phyloP scores from a whole-genome alignment of 2,113 vertebrate species.

The Hassar affinis region DNA sequence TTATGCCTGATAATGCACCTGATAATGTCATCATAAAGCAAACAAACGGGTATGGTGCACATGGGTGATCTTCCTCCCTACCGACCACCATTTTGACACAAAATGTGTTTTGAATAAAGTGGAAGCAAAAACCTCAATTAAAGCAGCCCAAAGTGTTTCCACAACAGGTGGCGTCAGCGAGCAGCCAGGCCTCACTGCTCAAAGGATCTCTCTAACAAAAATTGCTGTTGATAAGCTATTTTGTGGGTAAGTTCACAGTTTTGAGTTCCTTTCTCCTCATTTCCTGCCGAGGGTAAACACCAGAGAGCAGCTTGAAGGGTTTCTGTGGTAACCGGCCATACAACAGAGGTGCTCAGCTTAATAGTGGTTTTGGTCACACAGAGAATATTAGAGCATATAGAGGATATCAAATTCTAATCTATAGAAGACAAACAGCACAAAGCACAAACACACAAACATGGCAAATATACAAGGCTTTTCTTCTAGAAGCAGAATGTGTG shows the following conservation, averaged over 20 bases:
- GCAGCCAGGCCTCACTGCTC: not conserved
- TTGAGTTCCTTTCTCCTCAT: not conserved
- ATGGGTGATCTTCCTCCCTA: not conserved
- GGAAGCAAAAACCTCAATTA: not conserved
- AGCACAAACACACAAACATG: conserved; percentile 57
- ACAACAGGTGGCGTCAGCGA: not conserved
- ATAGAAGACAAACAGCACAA: conserved; percentile 65
- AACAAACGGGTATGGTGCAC: not conserved
- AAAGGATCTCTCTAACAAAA: not conserved
- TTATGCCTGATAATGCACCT: conserved; percentile 14
- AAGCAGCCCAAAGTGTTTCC: conserved; percentile 15
- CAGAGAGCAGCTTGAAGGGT: conserved; percentile 12
- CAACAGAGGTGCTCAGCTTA: conserved; percentile 23
- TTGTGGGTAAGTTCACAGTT: conserved; percentile 24
- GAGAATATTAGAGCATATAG: conserved; percentile 18
- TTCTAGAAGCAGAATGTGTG: conserved; percentile 17
- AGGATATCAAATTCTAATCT: conserved; percentile 41
- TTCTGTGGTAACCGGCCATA: conserved; percentile 4
- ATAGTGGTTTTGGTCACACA: conserved; percentile 44
- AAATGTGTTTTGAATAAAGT: conserved; percentile 3
- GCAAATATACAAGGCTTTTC: conserved; percentile 12
- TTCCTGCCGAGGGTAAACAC: not conserved
- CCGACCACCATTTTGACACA: not conserved
- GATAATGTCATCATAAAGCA: conserved; percentile 19
- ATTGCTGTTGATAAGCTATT: not conserved